Conservation (phyloP, 2,888 invertebrate genomes). For the Mythimna impura region DNA sequence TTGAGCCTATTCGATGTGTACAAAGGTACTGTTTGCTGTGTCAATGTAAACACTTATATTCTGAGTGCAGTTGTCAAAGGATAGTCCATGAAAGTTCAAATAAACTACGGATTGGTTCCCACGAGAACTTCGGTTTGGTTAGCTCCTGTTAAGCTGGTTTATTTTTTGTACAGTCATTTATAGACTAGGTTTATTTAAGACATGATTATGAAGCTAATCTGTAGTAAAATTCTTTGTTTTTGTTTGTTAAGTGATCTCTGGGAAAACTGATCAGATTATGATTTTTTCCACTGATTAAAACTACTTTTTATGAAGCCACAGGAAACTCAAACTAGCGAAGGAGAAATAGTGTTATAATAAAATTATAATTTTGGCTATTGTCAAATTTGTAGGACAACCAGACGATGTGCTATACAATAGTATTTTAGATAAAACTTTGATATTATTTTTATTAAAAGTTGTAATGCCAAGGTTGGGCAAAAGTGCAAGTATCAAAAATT, state of each 20-base stretch:
- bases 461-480: conserved; percentile 44
- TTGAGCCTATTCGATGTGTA: conserved; percentile 57
- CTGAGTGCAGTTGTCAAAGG: conserved; percentile 65
- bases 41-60: conserved; percentile 48
- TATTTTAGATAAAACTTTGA: neutral
- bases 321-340: too few species aligned
- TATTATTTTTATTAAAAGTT: conserved; percentile 4
- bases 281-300: too few species aligned
- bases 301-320: too few species aligned
- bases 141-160: conserved; percentile 77
- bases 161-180: conserved; percentile 68
- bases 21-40: conserved; percentile 39
- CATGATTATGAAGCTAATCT: too few species aligned
- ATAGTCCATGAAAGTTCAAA: conserved; percentile 80
- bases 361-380: neutral
- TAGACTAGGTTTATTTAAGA: too few species aligned
- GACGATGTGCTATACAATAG: neutral
- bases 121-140: conserved; percentile 66
- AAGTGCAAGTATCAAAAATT: conserved; percentile 8
- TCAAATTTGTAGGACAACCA: neutral
- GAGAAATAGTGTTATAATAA: neutral
- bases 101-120: conserved; percentile 76
- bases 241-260: too few species aligned
- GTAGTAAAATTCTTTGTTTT: too few species aligned
- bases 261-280: too few species aligned